phyloP scores from a whole-genome alignment of 2,113 vertebrate genomes.

The Tamias sibiricus region DNA sequence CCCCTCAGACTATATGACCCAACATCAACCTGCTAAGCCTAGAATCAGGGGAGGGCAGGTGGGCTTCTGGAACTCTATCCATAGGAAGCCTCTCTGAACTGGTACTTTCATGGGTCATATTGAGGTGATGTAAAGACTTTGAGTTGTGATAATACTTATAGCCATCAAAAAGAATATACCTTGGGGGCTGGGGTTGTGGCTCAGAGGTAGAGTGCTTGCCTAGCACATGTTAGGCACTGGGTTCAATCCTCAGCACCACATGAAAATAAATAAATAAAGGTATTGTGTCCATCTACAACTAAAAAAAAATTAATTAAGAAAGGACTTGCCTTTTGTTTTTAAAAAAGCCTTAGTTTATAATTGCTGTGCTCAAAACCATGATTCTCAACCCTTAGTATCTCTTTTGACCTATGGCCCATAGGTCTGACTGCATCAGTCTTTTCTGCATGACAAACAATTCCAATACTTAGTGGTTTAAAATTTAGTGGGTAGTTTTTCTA shows the following conservation, averaged over 20 bases:
- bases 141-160: neutral
- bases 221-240: too few relatives aligned
- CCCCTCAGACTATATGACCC: neutral
- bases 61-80: neutral
- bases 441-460: neutral
- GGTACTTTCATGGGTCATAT: neutral
- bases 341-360: constrained; percentile 36
- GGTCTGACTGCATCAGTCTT: too few relatives aligned
- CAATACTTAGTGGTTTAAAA: constrained; percentile 5
- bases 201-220: too few relatives aligned
- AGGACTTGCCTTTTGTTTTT: constrained; percentile 29
- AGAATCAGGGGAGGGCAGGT: neutral
- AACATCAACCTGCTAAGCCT: neutral
- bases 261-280: too few relatives aligned
- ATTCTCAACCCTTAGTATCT: constrained; percentile 19
- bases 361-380: neutral
- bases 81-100: constrained; percentile 2
- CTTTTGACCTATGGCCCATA: constrained; percentile 20
- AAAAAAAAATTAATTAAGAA: neutral
- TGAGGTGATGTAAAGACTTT: constrained; percentile 9
- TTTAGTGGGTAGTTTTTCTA: neutral
- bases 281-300: too few relatives aligned
- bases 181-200: too few relatives aligned
- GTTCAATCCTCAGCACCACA: too few relatives aligned
- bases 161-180: neutral